Evolutionary conservation across 2,113 vertebrate genomes (phyloP).

Genomic region (Pseudolaguvia tuberculata): DNA sequence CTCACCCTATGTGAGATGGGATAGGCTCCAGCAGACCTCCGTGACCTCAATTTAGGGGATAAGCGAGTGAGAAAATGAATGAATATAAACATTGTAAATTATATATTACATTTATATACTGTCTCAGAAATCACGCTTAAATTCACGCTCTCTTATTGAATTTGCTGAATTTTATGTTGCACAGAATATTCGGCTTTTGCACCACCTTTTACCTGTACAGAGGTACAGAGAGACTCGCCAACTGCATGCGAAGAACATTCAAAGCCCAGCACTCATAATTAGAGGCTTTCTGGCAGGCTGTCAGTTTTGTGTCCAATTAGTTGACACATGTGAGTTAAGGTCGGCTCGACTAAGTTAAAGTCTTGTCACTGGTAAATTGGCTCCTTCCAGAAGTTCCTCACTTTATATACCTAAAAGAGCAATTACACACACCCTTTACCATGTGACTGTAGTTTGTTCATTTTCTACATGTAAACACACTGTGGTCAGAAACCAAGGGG

Average conservation of each 20-base stretch:
- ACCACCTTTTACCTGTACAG: conserved; percentile 18
- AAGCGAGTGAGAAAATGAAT: no score
- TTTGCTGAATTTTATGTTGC: background rate
- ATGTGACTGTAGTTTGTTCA: background rate
- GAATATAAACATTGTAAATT: no score
- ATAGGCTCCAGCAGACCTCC: no score
- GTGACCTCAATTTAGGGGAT: no score
- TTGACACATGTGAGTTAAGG: conserved; percentile 26
- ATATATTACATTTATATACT: no score
- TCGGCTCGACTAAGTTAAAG: conserved; percentile 12
- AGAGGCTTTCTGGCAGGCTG: conserved; percentile 39
- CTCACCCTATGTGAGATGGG: no score
- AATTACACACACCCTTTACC: background rate
- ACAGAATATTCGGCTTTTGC: background rate
- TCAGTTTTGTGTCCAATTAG: conserved; percentile 45
- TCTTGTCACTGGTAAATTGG: conserved; percentile 41
- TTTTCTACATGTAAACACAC: conserved; percentile 1
- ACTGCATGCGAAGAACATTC: conserved; percentile 28
- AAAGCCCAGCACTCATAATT: conserved; percentile 34
- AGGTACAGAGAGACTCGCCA: conserved; percentile 20
- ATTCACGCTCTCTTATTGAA: background rate
- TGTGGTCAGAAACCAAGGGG: conserved; percentile 13
- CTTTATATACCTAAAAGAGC: conserved; percentile 5
- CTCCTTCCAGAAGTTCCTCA: conserved; percentile 14
- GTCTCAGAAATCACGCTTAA: background rate